These are phyloP conservation scores for Chironomus riparius DNA, from an alignment of 2,888 invertebrate species.

Conservation along the genomic window DNA sequence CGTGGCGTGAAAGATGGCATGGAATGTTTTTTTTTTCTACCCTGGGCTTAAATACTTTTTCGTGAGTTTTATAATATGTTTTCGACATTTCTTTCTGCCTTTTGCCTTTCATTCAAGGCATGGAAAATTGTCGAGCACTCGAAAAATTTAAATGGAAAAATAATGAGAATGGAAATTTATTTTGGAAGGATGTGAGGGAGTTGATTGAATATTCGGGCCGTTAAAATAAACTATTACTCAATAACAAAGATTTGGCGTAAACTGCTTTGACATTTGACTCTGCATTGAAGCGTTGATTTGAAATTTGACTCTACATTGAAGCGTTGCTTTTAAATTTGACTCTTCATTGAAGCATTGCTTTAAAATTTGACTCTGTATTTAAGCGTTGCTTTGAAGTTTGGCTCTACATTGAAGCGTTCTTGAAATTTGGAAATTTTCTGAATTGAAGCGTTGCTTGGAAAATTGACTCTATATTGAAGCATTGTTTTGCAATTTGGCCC, in stretches of 20 bases:
- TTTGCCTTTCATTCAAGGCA: not conserved
- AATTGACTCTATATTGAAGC: not conserved
- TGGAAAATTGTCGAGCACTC: not conserved
- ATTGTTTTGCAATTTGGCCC: not conserved
- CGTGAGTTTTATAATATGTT: conserved; percentile 7
- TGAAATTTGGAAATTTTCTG: too few relatives aligned
- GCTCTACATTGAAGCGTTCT: not conserved
- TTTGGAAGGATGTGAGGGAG: not conserved
- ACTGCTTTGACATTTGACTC: too few relatives aligned
- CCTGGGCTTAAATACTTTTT: conserved; percentile 10
- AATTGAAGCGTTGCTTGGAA: not conserved
- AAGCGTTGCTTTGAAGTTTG: not conserved
- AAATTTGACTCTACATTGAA: not conserved
- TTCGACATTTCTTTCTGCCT: not conserved
- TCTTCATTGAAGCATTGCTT: not conserved
- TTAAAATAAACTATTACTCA: too few relatives aligned
- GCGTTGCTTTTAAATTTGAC: too few relatives aligned
- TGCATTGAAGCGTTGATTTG: not conserved
- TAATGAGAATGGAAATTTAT: not conserved
- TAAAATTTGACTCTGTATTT: not conserved
- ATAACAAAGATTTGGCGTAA: not conserved
- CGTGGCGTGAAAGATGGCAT: conserved; percentile 19
- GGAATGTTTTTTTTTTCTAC: not conserved
- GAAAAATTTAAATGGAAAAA: not conserved
- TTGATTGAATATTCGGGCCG: not conserved